phyloP scores from a whole-genome alignment of 2,113 vertebrate genomes.

The Lethenteron reissneri region DNA sequence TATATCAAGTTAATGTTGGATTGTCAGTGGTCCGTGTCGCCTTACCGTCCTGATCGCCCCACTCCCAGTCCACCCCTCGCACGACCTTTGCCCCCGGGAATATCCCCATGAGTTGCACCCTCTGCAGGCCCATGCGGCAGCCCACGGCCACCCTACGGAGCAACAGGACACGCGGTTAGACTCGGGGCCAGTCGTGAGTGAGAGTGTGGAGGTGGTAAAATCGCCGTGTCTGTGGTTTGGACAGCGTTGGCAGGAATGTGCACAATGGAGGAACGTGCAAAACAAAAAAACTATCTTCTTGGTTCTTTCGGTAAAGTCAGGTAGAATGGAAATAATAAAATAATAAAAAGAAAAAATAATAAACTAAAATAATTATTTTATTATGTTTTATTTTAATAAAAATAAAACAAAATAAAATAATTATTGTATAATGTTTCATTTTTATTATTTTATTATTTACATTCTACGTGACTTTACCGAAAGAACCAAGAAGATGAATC shows the following conservation, averaged over 20 bases:
- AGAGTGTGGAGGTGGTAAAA: too few relatives aligned
- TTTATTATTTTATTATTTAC: too few relatives aligned
- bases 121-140: slow-evolving; percentile 59
- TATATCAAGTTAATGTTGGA: not conserved
- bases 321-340: not conserved
- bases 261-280: not conserved
- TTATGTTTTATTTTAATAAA: too few relatives aligned
- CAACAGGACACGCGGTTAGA: not conserved
- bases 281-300: not conserved
- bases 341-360: too few relatives aligned
- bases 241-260: not conserved
- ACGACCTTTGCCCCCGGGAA: slow-evolving; percentile 93
- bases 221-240: too few relatives aligned
- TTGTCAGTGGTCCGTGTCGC: too few relatives aligned
- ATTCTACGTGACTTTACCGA: too few relatives aligned
- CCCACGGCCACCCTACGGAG: slow-evolving; percentile 47
- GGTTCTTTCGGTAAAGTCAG: not conserved
- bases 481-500: too few relatives aligned
- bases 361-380: too few relatives aligned
- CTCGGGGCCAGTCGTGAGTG: not conserved
- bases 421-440: too few relatives aligned
- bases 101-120: slow-evolving; percentile 71
- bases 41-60: slow-evolving; percentile 96
- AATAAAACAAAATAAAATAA: too few relatives aligned
- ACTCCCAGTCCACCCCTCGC: slow-evolving; percentile 94